Conservation (phyloP, 2,888 invertebrate genomes). For the Orthosia incerta region DNA sequence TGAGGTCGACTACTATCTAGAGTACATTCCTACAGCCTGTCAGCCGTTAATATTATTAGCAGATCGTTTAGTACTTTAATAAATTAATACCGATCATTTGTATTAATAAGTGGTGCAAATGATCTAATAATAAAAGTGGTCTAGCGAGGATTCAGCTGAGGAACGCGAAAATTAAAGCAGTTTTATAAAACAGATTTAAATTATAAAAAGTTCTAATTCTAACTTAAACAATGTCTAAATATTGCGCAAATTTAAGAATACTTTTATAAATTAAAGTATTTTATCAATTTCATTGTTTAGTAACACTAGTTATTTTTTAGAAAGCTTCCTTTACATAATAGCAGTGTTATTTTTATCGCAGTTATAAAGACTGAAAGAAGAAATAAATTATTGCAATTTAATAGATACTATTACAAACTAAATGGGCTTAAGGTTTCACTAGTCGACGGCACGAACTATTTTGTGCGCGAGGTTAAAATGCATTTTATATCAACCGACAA, state of each 20-base stretch:
- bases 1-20: constrained; percentile 88
- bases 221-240: not conserved
- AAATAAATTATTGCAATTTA: not conserved
- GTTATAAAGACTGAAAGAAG: not conserved
- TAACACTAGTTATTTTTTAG: not conserved
- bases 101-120: constrained; percentile 28
- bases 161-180: not conserved
- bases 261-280: constrained; percentile 16
- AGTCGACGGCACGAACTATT: too few relatives aligned
- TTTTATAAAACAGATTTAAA: not conserved
- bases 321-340: constrained; percentile 15
- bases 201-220: not conserved
- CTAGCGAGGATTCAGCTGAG: not conserved
- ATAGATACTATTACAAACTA: not conserved
- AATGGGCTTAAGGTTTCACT: too few relatives aligned
- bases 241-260: not conserved
- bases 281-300: constrained; percentile 26
- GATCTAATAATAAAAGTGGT: constrained; percentile 30
- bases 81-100: constrained; percentile 22
- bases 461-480: too few relatives aligned
- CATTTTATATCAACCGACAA: too few relatives aligned
- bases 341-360: constrained; percentile 3
- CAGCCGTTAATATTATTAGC: constrained; percentile 47
- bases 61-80: constrained; percentile 37
- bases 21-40: constrained; percentile 71